Base-by-base conservation (phyloP, 2,113 vertebrate genomes). In the Xyliphius kryptos region DNA sequence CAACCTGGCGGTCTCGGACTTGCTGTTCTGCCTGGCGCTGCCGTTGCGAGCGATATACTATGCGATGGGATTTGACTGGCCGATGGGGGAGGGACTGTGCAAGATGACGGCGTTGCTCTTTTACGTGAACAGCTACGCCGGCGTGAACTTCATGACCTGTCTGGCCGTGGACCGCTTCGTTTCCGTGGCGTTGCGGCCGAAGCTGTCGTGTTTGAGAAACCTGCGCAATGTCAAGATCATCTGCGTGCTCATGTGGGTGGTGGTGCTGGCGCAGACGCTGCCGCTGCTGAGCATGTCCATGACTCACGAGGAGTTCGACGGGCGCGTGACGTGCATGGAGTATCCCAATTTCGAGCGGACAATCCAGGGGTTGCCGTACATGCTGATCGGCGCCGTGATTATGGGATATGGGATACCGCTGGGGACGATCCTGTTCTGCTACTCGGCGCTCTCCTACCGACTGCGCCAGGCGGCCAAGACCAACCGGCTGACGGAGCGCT, bases 121-220 rank as follows among this genome's bases (percentile, higher is more conserved):
- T 79, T 98, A 98, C 13, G 84, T 97, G 55, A 97, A 98, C 80
- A 93, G 91, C 8, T 97, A 98, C 0, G 93, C 93, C 0, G 91
- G 95, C 0, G 93, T 97, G 9, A 96, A 93, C 75, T 98, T 98
- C 78, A 98, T 98, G 95, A 96, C 91, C 0, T 97, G 93, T 70
- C 81, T 98, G 60, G 96, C 94, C 19, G 77, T 98, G 0, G 95
- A 98, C 74, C 89, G 95, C 8, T 94, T 94, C 77, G 85, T 96
- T 0, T 91, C 94, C 0, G 91, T 98, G 2, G 92, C 97, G 12
- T 84, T 94, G 41, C 92, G 91, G 1, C 82, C 91, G 52, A 85
- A 87, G 47, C 90, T 89, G 37, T 74, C 72, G 40, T 87, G 84
- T 38, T 76, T 94, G 44, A 82, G 81, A 43, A 85, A 90, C 0